Base-by-base conservation (phyloP, 2,888 invertebrate species). In the Coremacera marginata region DNA sequence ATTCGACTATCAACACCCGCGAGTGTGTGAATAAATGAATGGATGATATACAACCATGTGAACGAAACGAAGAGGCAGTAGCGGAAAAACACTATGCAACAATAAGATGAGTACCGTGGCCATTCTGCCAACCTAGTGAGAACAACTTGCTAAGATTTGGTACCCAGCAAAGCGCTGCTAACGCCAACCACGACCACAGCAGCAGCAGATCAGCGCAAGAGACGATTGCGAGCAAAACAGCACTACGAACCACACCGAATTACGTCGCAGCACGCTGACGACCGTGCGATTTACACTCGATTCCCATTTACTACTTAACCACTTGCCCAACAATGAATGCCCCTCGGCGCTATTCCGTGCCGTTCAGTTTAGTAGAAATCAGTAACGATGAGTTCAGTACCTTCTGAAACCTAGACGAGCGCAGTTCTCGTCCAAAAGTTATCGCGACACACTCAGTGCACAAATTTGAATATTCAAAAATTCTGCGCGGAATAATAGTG, bases 341-440 rank as follows among this genome's bases (percentile, higher is more conserved):
- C 44, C 62, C 55, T 70, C 55, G 22, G 55, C 55, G 49, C 68
- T 70, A 16, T 52, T 70, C 14, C 14, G 44, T 51, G 51, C 22
- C 22, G 37, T 34, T 65, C 52, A 74, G 25, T 52, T 37, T 31
- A 60, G 67, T 65, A 31, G 73, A 73, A 73, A 67, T 51, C 55
- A 70, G 70, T 72, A 60, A 44, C 74, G 70, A 65, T 67, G 70
- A 72, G 67, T 77, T 85, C 83, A 85, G 85, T 85, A 84, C 84
- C 83, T 84, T 86, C 85, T 84, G 80, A 85, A 81, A 84, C 82
- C 83, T 85, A 82, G 82, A 79, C 83, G 82, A 82, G 84, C 80
- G 78, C 82, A 84, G 85, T 85, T 82, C 83, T 81, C 72, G 78
- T 76, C 51, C 77, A 11, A 16, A 75, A 65, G 73, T 71, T 77